Percentiles rank a stretch among this genome's conserved stretches.
Evolutionary conservation across 1,140 invertebrate genomes (phyloP).

Genomic region (Orchestia grillus): DNA sequence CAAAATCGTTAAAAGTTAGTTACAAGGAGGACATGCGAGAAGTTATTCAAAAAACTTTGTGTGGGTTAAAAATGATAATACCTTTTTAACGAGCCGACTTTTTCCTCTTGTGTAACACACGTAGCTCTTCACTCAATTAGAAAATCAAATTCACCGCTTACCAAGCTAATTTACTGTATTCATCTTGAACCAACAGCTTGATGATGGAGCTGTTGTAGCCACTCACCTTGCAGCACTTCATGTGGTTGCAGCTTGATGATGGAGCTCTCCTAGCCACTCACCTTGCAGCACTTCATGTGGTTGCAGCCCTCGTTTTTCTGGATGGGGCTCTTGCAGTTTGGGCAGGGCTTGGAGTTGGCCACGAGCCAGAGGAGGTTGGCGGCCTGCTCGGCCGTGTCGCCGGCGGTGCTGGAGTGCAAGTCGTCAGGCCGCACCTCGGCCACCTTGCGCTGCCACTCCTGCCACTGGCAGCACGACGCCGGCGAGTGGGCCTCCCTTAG

Average conservation of each 20-base stretch:
- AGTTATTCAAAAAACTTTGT: too few species aligned
- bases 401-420: slow-evolving; percentile 74
- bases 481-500: slow-evolving; percentile 81
- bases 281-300: slow-evolving; percentile 84
- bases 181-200: neutral
- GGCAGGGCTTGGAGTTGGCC: slow-evolving; percentile 82
- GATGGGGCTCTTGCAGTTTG: slow-evolving; percentile 81
- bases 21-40: too few species aligned
- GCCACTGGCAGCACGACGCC: slow-evolving; percentile 79
- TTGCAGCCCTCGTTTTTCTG: slow-evolving; percentile 86
- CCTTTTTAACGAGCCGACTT: too few species aligned
- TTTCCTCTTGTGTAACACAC: too few species aligned
- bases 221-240: slow-evolving; percentile 75
- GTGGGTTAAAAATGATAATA: too few species aligned
- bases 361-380: slow-evolving; percentile 82
- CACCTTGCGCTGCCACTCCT: slow-evolving; percentile 78
- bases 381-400: slow-evolving; percentile 77
- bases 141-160: too few species aligned
- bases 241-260: neutral
- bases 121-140: too few species aligned
- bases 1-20: neutral
- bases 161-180: slow-evolving; percentile 10
- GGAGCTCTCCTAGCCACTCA: slow-evolving; percentile 68
- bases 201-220: neutral
- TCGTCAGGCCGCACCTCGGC: slow-evolving; percentile 79